These are phyloP conservation scores for Lymantria monacha DNA, from an alignment of 2,888 invertebrate genomes.

Conservation along the genomic window DNA sequence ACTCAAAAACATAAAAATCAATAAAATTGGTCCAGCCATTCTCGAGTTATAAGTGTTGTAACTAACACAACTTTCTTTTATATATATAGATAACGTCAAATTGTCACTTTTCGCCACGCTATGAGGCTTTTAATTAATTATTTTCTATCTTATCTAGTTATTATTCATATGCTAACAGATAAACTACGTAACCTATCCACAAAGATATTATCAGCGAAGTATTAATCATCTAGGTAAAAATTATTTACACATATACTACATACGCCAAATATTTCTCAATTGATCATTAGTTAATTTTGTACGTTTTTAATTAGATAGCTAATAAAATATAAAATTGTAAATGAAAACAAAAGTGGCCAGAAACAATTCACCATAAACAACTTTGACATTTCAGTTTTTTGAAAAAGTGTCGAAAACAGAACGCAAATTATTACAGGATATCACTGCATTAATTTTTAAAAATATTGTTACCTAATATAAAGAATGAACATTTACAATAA, in stretches of 20 bases:
- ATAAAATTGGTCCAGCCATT: too few species aligned
- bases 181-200: too few species aligned
- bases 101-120: too few species aligned
- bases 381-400: conserved; percentile 59
- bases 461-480: conserved; percentile 61
- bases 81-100: too few species aligned
- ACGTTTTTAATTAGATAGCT: background rate
- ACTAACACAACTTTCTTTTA: too few species aligned
- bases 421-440: conserved; percentile 58
- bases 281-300: too few species aligned
- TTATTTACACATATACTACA: background rate
- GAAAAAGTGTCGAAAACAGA: conserved; percentile 77
- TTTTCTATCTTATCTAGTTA: background rate
- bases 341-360: conserved; percentile 49
- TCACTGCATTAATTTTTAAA: conserved; percentile 48
- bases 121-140: too few species aligned
- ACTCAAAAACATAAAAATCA: too few species aligned
- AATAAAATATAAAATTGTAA: conserved; percentile 7
- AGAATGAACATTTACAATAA: conserved; percentile 54
- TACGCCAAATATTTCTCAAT: background rate
- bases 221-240: conserved; percentile 52
- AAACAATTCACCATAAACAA: conserved; percentile 57
- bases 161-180: background rate
- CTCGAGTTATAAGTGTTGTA: too few species aligned
- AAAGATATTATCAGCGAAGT: conserved; percentile 7